Base-by-base conservation (phyloP, 2,888 invertebrate genomes). In the Lasiommata megera region DNA sequence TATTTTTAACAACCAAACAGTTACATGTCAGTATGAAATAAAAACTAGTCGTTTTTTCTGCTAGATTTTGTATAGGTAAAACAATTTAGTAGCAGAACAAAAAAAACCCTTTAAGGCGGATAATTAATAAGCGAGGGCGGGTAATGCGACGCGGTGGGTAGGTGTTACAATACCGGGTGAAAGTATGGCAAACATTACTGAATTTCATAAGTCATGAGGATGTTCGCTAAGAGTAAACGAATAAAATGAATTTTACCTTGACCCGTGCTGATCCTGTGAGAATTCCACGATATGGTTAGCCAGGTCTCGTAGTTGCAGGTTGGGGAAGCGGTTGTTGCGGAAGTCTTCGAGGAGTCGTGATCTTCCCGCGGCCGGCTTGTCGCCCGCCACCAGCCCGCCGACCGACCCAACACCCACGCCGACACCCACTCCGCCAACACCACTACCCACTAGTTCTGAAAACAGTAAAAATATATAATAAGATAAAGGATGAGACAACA, bases 211-310 rank as follows among this genome's bases (percentile, higher is more conserved):
- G n/a, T n/a, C n/a, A n/a, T n/a, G n/a, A n/a, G n/a, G n/a, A n/a
- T n/a, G n/a, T n/a, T n/a, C n/a, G n/a, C n/a, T n/a, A n/a, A n/a
- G n/a, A n/a, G n/a, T n/a, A 31, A 7, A 31, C 28, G 1, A 3
- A 46, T 11, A 28, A 23, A 44, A n/a, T 18, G 11, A 47, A 7
- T 3, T 41, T 53, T 62, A 90, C 91, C 91, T 95, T 48, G 99
- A 99, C 50, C 99, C 99, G 81, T 99, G 99, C 85, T 99, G 99
- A 90, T 99, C 99, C 91, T 98, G 98, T 63, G 98, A 98, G 90
- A 99, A 99, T 90, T 99, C 99, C 17, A 99, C 98, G 79, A 99
- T 99, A 88, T 99, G 99, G 90, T 97, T 97, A 71, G 96, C 95
- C 72, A 99, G 93, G 89, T 99, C 99, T 68, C 98, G 95, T 69